Conservation (phyloP, 2,797 vertebrate genomes). For the Rachycentron canadum region DNA sequence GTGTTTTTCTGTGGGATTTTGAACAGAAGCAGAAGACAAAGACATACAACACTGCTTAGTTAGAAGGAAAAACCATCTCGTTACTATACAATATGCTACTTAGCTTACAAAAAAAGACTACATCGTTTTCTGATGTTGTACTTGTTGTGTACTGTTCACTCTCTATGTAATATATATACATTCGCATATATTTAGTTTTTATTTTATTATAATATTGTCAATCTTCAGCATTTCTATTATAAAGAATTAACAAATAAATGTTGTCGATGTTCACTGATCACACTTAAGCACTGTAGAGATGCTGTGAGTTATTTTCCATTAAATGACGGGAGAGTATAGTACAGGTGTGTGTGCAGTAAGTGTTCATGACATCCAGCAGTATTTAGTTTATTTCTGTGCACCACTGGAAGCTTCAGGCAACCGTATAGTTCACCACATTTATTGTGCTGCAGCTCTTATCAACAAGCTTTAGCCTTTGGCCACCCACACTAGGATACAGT, state of each 20-base stretch:
- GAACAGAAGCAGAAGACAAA: background rate
- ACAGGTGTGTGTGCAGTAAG: background rate
- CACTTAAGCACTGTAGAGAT: background rate
- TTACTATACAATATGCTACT: background rate
- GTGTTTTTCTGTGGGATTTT: slow-evolving; percentile 11
- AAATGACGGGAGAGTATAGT: background rate
- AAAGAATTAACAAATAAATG: background rate
- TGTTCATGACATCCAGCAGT: background rate
- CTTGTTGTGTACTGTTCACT: no score
- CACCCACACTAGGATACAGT: background rate
- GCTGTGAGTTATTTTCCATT: background rate
- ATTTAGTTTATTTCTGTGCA: background rate
- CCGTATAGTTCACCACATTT: slow-evolving; percentile 10
- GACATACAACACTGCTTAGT: background rate
- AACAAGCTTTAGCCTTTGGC: slow-evolving; percentile 3
- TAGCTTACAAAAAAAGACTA: background rate
- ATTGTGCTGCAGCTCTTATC: slow-evolving; percentile 1
- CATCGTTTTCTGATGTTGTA: background rate
- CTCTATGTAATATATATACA: background rate
- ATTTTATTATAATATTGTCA: background rate
- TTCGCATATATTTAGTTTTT: no score
- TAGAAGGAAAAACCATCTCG: background rate
- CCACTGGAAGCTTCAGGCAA: background rate
- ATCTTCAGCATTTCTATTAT: background rate
- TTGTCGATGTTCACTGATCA: background rate